These are phyloP conservation scores for Poeciliopsis infans DNA, from an alignment of 2,797 vertebrate species.

Conservation along the genomic window DNA sequence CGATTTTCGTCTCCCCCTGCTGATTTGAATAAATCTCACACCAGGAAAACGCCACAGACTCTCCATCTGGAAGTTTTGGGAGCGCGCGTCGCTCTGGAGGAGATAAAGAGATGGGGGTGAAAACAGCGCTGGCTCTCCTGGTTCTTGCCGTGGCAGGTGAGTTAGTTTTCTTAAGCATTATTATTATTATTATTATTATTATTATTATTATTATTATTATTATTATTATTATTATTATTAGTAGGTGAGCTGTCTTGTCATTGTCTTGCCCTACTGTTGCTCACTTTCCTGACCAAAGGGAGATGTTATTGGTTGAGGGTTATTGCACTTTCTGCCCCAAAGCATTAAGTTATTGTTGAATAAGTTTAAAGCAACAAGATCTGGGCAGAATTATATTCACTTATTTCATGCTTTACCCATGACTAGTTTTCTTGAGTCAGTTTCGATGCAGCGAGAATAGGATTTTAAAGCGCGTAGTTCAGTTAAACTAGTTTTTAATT, in stretches of 20 bases:
- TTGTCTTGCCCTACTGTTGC: not conserved
- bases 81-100: conserved; percentile 62
- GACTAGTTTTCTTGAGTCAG: not conserved
- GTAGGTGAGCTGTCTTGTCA: not conserved
- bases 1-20: not conserved
- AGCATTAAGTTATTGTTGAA: not conserved
- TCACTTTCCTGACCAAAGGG: not conserved
- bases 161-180: conserved; percentile 45
- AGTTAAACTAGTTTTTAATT: conserved; percentile 43
- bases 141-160: conserved; percentile 76
- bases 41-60: conserved; percentile 8
- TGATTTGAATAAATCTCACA: not conserved
- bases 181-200: too few relatives aligned
- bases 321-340: not conserved
- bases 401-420: not conserved
- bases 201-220: too few relatives aligned
- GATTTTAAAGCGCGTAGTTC: conserved; percentile 63
- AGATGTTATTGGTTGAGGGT: not conserved
- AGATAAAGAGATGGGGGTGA: conserved; percentile 73
- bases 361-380: not conserved
- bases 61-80: conserved; percentile 60
- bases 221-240: too few relatives aligned
- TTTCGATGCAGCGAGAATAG: not conserved
- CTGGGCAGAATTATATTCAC: not conserved
- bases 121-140: conserved; percentile 70